These are phyloP conservation scores for Synodontis membranacea DNA, from an alignment of 2,113 vertebrate species.

Conservation along the genomic window DNA sequence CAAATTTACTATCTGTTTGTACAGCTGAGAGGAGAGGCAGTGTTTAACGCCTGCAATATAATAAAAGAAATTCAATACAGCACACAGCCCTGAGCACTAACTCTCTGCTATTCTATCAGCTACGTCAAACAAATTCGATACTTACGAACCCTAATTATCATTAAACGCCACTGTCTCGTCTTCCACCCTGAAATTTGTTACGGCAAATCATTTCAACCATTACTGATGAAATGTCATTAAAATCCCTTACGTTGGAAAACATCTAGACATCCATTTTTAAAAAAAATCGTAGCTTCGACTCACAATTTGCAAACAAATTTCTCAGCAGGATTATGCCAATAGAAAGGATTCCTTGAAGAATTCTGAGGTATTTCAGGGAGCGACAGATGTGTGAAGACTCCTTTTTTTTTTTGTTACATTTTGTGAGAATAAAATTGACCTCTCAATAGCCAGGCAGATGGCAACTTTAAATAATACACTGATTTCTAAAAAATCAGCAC, in stretches of 20 bases:
- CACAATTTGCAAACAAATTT: conserved; percentile 62
- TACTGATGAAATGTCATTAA: conserved; percentile 61
- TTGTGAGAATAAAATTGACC: conserved; percentile 41
- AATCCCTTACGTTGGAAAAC: conserved; percentile 50
- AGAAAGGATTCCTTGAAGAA: conserved; percentile 43
- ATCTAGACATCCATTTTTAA: conserved; percentile 53
- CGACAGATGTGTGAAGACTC: conserved; percentile 57
- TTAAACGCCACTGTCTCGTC: conserved; percentile 38
- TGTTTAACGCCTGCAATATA: conserved; percentile 48
- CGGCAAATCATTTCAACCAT: conserved; percentile 48
- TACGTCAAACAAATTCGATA: conserved; percentile 51
- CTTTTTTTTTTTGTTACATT: conserved; percentile 40
- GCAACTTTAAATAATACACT: conserved; percentile 60
- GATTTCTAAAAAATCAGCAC: conserved; percentile 67
- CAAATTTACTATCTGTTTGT: conserved; percentile 61
- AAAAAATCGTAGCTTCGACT: conserved; percentile 41
- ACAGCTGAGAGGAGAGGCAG: conserved; percentile 61
- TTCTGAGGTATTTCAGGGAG: conserved; percentile 40
- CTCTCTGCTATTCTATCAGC: conserved; percentile 45
- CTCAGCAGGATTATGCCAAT: conserved; percentile 31
- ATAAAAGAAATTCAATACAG: conserved; percentile 55
- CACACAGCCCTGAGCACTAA: conserved; percentile 18
- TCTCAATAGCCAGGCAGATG: conserved; percentile 58
- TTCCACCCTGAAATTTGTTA: conserved; percentile 38
- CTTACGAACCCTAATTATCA: conserved; percentile 46